Conservation (phyloP, 2,888 invertebrate species). For the Arctia plantaginis region DNA sequence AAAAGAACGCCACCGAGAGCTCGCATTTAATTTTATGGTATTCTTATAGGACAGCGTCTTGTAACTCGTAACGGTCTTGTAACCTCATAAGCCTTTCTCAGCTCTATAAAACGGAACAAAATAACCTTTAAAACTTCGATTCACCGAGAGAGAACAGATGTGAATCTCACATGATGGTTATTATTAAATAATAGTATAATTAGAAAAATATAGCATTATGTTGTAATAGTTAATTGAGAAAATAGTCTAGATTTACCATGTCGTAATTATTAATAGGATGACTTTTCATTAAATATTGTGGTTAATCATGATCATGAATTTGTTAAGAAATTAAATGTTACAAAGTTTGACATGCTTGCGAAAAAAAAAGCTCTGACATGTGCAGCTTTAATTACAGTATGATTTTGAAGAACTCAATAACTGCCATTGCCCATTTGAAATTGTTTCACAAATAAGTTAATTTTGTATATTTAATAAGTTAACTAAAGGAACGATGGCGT, state of each 20-base stretch:
- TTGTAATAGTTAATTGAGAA: background rate
- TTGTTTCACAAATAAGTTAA: too few species aligned
- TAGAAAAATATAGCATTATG: too few species aligned
- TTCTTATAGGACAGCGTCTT: constrained; percentile 5
- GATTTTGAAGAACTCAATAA: too few species aligned
- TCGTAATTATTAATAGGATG: background rate
- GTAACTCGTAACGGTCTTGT: constrained; percentile 1
- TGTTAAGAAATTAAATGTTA: background rate
- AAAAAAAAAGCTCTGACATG: background rate
- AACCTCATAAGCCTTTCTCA: constrained; percentile 8
- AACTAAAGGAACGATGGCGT: too few species aligned
- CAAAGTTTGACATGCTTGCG: background rate
- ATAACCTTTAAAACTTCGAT: background rate
- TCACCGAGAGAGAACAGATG: background rate
- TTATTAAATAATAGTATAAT: too few species aligned
- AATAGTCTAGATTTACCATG: background rate
- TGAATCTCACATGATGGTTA: background rate
- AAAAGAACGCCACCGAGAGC: constrained; percentile 3
- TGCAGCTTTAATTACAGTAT: too few species aligned
- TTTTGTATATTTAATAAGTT: too few species aligned
- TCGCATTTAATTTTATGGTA: constrained; percentile 16
- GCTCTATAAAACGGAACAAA: background rate
- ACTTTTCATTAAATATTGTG: background rate
- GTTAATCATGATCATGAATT: background rate
- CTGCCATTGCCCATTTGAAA: too few species aligned